phyloP scores from a whole-genome alignment of 1,140 invertebrate species.

The Saccostrea glomerata region DNA sequence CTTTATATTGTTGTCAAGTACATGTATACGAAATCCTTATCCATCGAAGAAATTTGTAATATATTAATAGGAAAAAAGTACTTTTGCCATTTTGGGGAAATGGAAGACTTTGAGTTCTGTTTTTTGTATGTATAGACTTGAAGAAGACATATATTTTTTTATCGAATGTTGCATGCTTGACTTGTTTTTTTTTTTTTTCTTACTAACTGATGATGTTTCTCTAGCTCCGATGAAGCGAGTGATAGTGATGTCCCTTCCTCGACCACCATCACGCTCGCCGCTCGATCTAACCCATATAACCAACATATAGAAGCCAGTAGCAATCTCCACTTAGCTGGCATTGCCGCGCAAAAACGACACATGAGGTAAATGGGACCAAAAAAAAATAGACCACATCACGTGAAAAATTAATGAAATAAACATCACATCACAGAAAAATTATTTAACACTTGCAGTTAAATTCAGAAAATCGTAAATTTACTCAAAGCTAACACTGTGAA shows the following conservation, averaged over 20 bases:
- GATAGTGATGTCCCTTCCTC: conserved; percentile 46
- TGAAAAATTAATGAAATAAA: not conserved
- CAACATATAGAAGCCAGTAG: conserved; percentile 18
- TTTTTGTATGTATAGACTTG: not conserved
- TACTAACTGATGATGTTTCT: conserved; percentile 14
- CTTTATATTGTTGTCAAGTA: not conserved
- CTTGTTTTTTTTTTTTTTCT: not conserved
- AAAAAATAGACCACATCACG: not conserved
- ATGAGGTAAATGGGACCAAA: conserved; percentile 5
- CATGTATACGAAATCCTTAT: not conserved
- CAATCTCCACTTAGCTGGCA: conserved; percentile 39
- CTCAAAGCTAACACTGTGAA: not conserved
- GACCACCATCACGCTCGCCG: conserved; percentile 45
- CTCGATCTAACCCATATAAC: conserved; percentile 48
- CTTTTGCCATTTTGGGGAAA: not conserved
- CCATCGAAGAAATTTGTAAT: not conserved
- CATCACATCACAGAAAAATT: too few relatives aligned
- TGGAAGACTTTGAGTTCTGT: conserved; percentile 3
- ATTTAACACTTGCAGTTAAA: too few relatives aligned
- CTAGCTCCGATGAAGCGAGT: conserved; percentile 49
- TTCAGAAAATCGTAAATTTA: not conserved
- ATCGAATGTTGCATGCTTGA: conserved; percentile 5
- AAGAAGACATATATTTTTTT: not conserved
- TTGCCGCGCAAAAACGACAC: conserved; percentile 26
- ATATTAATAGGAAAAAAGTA: not conserved